Base-by-base conservation (phyloP, 1,140 invertebrate genomes). In the Dreissena rostriformis region DNA sequence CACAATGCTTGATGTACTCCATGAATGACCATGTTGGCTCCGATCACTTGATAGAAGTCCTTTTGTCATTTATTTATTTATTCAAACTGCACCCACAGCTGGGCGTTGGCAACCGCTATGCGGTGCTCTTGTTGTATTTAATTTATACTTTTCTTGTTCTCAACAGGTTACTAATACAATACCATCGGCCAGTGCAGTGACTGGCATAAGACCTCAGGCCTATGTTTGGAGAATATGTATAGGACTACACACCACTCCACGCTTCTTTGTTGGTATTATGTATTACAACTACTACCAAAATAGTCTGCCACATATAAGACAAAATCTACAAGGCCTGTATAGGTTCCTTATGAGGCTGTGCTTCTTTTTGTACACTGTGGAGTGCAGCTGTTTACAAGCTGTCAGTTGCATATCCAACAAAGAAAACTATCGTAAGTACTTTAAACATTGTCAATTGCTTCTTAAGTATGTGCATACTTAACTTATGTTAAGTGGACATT, bases 141-240 rank as follows among this genome's bases (percentile, higher is more conserved):
- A 39, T 39, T 39, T 39, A 8, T 22, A 97, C 97, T 92, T 97
- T 97, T 95, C 91, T 95, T 96, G 88, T 61, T 70, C 82, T 24
- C 71, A 49, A 19, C 94, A 96, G 94, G 96, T 97, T 51, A 95
- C 95, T 76, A 99, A 99, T 94, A 96, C 97, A 87, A 95, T 99
- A 80, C 98, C 98, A 71, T 99, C 98, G 2, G 96, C 99, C 89
- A 98, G 97, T 66, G 97, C 98, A 39, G 97, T 97, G 5, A 98
- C 98, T 91, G 97, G 97, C 82, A 97, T 97, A 24, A 96, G 97
- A 88, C 97, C 97, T 89, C 97, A 98, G 93, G 95, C 96, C 88
- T 98, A 98, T 94, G 94, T 98, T 88, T 98, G 97, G 97, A 95
- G 97, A 89, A 96, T 97, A 88, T 96, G 96, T 91, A 96, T 98